Percentiles rank a stretch among this genome's conserved stretches.
Evolutionary conservation across 1,140 invertebrate species (phyloP).

Genomic region (Pachypeltis micranthus): DNA sequence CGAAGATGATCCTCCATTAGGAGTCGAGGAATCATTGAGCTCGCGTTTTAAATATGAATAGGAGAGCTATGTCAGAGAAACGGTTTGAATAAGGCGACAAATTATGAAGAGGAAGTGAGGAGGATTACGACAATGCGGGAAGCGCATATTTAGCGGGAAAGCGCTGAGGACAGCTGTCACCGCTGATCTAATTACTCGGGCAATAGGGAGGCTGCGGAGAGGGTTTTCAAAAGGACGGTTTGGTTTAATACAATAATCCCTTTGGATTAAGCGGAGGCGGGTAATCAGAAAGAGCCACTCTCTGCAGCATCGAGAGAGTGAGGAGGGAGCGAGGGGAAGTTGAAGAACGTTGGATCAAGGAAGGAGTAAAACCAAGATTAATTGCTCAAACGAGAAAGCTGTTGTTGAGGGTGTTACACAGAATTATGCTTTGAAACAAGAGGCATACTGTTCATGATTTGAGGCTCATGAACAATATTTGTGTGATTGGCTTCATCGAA

Average conservation of each 20-base stretch:
- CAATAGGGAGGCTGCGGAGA: too few species aligned
- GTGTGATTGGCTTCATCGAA: too few species aligned
- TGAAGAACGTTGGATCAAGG: too few species aligned
- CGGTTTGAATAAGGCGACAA: not conserved
- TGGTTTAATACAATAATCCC: not conserved
- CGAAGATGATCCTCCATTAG: not conserved
- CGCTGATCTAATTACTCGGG: not conserved
- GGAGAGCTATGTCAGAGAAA: not conserved
- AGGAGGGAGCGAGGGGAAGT: too few species aligned
- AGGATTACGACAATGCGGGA: not conserved
- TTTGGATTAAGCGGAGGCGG: not conserved
- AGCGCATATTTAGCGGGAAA: not conserved
- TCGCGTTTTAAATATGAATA: not conserved
- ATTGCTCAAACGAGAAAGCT: too few species aligned
- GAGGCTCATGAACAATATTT: too few species aligned
- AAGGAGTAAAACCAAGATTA: too few species aligned
- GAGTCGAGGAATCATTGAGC: not conserved
- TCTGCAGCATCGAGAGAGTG: too few species aligned
- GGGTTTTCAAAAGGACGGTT: too few species aligned
- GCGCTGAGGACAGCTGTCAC: not conserved
- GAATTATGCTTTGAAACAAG: too few species aligned
- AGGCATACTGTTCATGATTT: too few species aligned
- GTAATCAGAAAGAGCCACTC: not conserved
- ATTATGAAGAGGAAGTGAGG: not conserved
- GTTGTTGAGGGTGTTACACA: too few species aligned